These are phyloP conservation scores for Drosophila sproati DNA, from an alignment of 1,140 invertebrate species.

Conservation along the genomic window DNA sequence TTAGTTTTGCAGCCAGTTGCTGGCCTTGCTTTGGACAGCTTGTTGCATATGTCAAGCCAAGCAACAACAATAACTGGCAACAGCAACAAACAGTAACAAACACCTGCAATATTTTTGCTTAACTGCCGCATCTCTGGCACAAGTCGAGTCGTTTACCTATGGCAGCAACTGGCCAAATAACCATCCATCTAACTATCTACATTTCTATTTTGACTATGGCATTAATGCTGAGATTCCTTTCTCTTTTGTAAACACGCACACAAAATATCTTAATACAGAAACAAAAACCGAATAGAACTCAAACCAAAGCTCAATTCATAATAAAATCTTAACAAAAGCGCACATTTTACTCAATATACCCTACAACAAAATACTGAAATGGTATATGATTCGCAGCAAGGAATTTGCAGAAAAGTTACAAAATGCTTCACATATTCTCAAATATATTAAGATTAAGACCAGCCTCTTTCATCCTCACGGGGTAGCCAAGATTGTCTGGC, in stretches of 20 bases:
- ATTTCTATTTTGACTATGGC: conserved; percentile 33
- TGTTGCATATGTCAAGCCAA: conserved; percentile 49
- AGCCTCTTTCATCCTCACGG: too few species aligned
- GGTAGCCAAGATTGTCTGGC: not conserved
- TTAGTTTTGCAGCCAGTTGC: conserved; percentile 25
- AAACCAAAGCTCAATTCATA: not conserved
- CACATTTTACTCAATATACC: not conserved
- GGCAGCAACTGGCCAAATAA: conserved; percentile 14
- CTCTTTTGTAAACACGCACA: conserved; percentile 23
- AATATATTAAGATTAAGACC: too few species aligned
- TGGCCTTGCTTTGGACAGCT: conserved; percentile 50
- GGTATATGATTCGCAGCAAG: not conserved
- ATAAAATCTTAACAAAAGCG: not conserved
- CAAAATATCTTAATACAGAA: conserved; percentile 7
- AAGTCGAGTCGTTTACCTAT: conserved; percentile 12
- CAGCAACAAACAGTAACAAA: conserved; percentile 17
- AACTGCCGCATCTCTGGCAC: conserved; percentile 19
- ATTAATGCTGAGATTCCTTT: conserved; percentile 29
- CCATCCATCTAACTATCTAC: conserved; percentile 24
- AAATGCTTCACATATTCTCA: too few species aligned
- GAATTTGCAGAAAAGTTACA: too few species aligned
- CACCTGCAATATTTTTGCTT: conserved; percentile 36
- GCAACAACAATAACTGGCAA: conserved; percentile 13
- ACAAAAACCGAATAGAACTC: not conserved
- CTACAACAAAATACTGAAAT: not conserved